Base-by-base conservation (phyloP, 2,888 invertebrate genomes). In the Aphidoletes aphidimyza region DNA sequence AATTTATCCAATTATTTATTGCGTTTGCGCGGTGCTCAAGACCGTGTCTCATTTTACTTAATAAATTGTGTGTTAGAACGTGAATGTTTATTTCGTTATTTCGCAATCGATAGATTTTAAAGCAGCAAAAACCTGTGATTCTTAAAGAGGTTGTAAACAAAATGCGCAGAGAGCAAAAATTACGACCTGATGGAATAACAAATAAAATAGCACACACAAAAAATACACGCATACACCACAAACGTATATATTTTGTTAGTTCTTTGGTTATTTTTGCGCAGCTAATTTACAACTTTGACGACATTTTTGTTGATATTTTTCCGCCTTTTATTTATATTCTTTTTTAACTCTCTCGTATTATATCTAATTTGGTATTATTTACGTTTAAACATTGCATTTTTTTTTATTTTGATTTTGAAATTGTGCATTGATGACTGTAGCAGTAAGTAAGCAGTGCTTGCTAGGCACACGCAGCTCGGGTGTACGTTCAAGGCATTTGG, bases 1-100 rank as follows among this genome's bases (percentile, higher is more conserved):
- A 69, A 69, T 69, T 69, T 14, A 69, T 69, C 69, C 69, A 69
- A 69, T 69, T 69, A 69, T 69, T 69, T 69, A 69, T 69, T 69
- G 34, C 30, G 5, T 69, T 30, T 69, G 69, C n/a, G 54, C 54
- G 0, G 11, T 30, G 34, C 0, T 30, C 69, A 69, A n/a, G n/a
- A n/a, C n/a, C n/a, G n/a, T n/a, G n/a, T n/a, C n/a, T n/a, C n/a
- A n/a, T n/a, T 54, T 30, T 14, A 69, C 34, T 69, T 54, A 54
- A 69, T 69, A 69, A 8, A 69, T 30, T 69, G 30, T 14, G 34
- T 19, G 54, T 22, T 54, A 54, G 54, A 54, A 54, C 54, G 22
- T 54, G 54, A 8, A 22, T 54, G 11, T 54, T 54, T 26, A n/a
- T n/a, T n/a, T n/a, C n/a, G n/a, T n/a, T n/a, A n/a, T n/a, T n/a